These are phyloP conservation scores for Drosophila orena DNA, from an alignment of 1,140 invertebrate genomes.

Conservation along the genomic window DNA sequence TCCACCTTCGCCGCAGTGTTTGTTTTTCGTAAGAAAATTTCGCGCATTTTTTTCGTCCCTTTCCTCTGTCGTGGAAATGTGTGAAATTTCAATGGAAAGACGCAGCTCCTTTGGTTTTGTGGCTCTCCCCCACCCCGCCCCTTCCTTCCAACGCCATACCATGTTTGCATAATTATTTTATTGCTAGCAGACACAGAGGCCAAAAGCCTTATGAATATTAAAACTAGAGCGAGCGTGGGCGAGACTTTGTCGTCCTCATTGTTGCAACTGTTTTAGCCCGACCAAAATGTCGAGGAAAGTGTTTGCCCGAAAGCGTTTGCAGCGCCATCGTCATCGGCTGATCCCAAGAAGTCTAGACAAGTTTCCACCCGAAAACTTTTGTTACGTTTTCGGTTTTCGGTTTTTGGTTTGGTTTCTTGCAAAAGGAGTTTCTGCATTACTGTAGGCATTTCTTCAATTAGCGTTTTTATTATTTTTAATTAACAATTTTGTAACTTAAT, in stretches of 20 bases:
- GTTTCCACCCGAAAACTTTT: constrained; percentile 59
- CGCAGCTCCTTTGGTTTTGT: constrained; percentile 27
- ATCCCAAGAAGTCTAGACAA: constrained; percentile 57
- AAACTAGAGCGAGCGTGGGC: constrained; percentile 39
- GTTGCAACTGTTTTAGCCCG: constrained; percentile 48
- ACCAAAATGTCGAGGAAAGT: constrained; percentile 23
- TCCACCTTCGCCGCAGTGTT: constrained; percentile 36
- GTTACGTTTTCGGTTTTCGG: constrained; percentile 9
- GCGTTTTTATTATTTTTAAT: constrained; percentile 83
- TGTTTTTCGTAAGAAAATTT: constrained; percentile 74
- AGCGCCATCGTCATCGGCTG: neutral
- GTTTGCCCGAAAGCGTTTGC: constrained; percentile 44
- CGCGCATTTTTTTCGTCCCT: constrained; percentile 35
- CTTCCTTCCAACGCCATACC: too few relatives aligned
- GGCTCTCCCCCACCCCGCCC: too few relatives aligned
- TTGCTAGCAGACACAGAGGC: constrained; percentile 47
- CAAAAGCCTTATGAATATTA: constrained; percentile 72
- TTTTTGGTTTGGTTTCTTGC: neutral
- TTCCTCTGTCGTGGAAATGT: constrained; percentile 45
- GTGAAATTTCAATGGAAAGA: constrained; percentile 71
- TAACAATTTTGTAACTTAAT: constrained; percentile 82
- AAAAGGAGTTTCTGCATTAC: constrained; percentile 26
- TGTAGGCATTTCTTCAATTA: constrained; percentile 79
- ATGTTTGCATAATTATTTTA: constrained; percentile 81
- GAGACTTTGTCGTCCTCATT: constrained; percentile 49